These are phyloP conservation scores for Polydrusus tereticollis DNA, from an alignment of 2,888 invertebrate species.

Conservation along the genomic window DNA sequence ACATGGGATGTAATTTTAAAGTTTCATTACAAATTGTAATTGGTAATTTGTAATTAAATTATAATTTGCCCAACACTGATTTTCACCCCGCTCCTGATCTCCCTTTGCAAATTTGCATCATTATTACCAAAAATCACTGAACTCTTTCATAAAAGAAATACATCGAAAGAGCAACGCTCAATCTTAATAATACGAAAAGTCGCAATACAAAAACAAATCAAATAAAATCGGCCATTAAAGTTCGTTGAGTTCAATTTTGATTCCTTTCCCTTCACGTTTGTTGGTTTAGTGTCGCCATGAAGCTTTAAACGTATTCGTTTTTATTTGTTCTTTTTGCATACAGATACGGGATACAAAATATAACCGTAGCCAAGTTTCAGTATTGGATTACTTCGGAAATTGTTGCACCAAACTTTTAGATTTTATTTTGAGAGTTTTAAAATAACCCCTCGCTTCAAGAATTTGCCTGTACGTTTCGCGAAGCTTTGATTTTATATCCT, in stretches of 20 bases:
- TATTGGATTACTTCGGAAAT: slow-evolving; percentile 57
- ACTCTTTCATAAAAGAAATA: not conserved
- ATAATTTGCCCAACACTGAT: not conserved
- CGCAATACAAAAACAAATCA: slow-evolving; percentile 35
- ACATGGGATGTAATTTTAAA: too few relatives aligned
- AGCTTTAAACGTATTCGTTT: slow-evolving; percentile 52
- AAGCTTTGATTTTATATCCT: slow-evolving; percentile 23
- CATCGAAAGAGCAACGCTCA: not conserved
- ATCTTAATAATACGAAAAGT: slow-evolving; percentile 22
- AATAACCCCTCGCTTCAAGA: slow-evolving; percentile 23
- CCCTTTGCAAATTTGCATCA: not conserved
- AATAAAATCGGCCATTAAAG: slow-evolving; percentile 42
- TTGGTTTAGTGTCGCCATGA: slow-evolving; percentile 45
- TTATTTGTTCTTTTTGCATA: slow-evolving; percentile 54
- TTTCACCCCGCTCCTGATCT: not conserved
- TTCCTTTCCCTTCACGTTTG: slow-evolving; percentile 38
- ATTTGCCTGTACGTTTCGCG: slow-evolving; percentile 21
- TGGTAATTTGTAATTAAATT: too few relatives aligned
- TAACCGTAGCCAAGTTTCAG: slow-evolving; percentile 54
- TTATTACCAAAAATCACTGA: not conserved
- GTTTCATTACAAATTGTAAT: too few relatives aligned
- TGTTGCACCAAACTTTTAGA: slow-evolving; percentile 54
- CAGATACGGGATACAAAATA: slow-evolving; percentile 53
- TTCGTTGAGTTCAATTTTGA: slow-evolving; percentile 41
- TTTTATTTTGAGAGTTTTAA: slow-evolving; percentile 53